Evolutionary conservation across 2,797 vertebrate species (phyloP), one percentile per base, ranked within the genome.

Genomic region (Pterois miles): DNA sequence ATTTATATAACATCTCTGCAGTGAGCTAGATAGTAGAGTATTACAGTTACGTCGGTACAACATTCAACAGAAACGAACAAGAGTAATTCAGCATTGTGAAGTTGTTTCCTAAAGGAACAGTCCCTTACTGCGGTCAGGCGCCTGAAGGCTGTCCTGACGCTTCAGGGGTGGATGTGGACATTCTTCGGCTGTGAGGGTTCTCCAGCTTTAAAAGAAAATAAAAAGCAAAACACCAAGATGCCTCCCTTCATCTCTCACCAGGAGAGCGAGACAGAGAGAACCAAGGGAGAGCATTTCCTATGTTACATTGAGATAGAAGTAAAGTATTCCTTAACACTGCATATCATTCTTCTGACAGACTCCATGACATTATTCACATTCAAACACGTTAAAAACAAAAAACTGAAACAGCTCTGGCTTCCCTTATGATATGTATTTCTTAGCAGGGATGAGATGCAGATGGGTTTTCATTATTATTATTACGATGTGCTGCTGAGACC

Each of bases 351-450:
- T 82, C 82, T 82, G 85, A 85, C 78, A 78, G 76, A 89, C 65
- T 52, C 78, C 77, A 78, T 71, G 71, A 54, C 76, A 54, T 86
- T 82, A 60, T 92, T 91, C 90, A 91, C 92, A 93, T 94, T 93
- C 92, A 93, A 88, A 58, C 83, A 81, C 56, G 14, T 57, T 71
- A 73, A 84, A 18, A 87, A 85, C 11, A 29, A 75, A 78, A 69
- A 74, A 67, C 48, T 70, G 3, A 78, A 82, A 81, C 74, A 78
- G 77, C 88, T 90, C 85, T 63, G 80, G 72, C 84, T 90, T 89
- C 88, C 90, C 83, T 92, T 88, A 73, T 91, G 91, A 92, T 94
- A 90, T 94, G 91, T 86, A 79, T 91, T 80, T 85, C 65, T 66
- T 25, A 80, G 70, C 68, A 64, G 80, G 80, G 67, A 82, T 76